Evolutionary conservation across 2,797 vertebrate genomes (phyloP).

Genomic region (Oceanodroma leucorhoa): DNA sequence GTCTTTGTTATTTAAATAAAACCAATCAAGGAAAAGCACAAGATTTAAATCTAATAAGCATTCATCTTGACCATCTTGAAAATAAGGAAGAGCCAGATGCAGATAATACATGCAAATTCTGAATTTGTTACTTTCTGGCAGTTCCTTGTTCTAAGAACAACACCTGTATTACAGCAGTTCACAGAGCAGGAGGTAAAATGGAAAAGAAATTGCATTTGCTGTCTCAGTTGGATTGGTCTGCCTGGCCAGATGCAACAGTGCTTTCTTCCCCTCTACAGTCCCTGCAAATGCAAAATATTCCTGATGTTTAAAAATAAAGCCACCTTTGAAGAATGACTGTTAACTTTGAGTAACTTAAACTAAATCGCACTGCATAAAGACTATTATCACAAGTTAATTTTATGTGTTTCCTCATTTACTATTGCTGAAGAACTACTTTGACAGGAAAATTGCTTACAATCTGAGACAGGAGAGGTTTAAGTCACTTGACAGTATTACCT

Average conservation of each 20-base stretch:
- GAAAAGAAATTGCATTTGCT: background rate
- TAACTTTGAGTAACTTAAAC: background rate
- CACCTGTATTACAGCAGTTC: background rate
- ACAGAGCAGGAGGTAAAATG: background rate
- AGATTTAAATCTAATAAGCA: background rate
- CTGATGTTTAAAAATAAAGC: background rate
- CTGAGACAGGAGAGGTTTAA: background rate
- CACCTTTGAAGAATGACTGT: background rate
- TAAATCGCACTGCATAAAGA: background rate
- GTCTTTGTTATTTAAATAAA: constrained; percentile 43
- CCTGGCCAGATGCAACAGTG: constrained; percentile 32
- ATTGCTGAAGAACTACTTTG: background rate
- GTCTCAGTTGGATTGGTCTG: background rate
- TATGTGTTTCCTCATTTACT: background rate
- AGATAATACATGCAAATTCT: background rate
- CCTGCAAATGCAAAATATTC: background rate
- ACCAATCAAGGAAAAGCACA: background rate
- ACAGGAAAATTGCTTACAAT: background rate
- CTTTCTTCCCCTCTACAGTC: constrained; percentile 29
- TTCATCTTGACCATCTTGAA: background rate
- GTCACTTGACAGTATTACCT: background rate
- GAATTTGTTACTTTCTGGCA: constrained; percentile 42
- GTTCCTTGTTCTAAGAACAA: constrained; percentile 44
- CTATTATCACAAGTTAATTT: background rate
- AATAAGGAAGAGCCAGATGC: background rate